These are phyloP conservation scores for Antheraea mylitta DNA, from an alignment of 1,140 invertebrate genomes.

Conservation along the genomic window DNA sequence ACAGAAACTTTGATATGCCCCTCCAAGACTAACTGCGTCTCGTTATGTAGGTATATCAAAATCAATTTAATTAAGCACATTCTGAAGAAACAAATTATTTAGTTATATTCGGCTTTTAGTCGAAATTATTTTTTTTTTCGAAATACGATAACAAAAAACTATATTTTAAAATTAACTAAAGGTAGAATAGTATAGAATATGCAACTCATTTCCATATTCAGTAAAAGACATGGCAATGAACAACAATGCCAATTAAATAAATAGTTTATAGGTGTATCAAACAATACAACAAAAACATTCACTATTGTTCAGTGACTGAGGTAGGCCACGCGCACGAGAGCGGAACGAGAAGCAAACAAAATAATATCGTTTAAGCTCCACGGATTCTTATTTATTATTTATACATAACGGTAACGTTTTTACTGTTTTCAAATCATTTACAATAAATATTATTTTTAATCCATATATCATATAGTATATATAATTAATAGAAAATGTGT, in stretches of 20 bases:
- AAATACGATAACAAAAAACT: no score
- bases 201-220: background rate
- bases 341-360: slow-evolving; percentile 47
- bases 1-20: no score
- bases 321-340: slow-evolving; percentile 46
- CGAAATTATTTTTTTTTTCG: no score
- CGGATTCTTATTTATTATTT: background rate
- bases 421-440: background rate
- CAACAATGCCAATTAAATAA: slow-evolving; percentile 7
- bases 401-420: background rate
- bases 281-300: slow-evolving; percentile 37
- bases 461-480: no score
- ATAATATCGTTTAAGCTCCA: slow-evolving; percentile 32
- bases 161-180: background rate
- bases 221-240: slow-evolving; percentile 1
- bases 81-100: no score
- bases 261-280: slow-evolving; percentile 10
- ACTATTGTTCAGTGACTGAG: slow-evolving; percentile 11
- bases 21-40: no score
- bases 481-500: no score
- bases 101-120: no score
- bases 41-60: no score
- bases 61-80: no score
- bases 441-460: background rate
- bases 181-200: background rate